These are phyloP conservation scores for Myotis lucifugus DNA, from an alignment of 2,113 vertebrate species.

Conservation along the genomic window DNA sequence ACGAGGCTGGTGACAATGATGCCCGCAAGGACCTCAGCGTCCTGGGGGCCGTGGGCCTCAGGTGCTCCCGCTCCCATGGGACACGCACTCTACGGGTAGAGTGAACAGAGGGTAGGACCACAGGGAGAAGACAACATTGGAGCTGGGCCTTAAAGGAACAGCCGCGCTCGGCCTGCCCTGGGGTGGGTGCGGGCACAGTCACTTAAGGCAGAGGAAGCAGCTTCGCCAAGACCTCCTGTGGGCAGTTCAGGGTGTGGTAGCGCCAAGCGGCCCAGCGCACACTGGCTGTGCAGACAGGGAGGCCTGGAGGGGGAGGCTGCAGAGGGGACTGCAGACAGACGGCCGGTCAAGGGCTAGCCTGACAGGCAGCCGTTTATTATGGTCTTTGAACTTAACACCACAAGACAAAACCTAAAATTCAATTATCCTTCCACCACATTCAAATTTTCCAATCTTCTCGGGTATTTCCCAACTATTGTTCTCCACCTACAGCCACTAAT, in stretches of 20 bases:
- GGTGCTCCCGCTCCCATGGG: rapidly evolving
- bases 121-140: neutral
- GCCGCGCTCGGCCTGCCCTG: neutral
- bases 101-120: too few species aligned
- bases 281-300: rapidly evolving
- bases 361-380: too few species aligned
- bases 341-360: neutral
- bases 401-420: too few species aligned
- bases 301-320: too few species aligned
- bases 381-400: too few species aligned
- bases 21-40: neutral
- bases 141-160: neutral
- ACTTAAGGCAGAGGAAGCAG: neutral
- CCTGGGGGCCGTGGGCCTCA: rapidly evolving
- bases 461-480: too few species aligned
- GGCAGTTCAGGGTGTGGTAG: neutral
- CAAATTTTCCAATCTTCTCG: too few species aligned
- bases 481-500: too few species aligned
- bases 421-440: too few species aligned
- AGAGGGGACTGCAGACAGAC: neutral
- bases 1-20: neutral
- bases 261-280: rapidly evolving
- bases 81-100: neutral
- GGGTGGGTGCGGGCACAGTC: rapidly evolving
- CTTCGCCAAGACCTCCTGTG: neutral